Base-by-base conservation (phyloP, 1,140 invertebrate species). In the Drosophila navojoa region DNA sequence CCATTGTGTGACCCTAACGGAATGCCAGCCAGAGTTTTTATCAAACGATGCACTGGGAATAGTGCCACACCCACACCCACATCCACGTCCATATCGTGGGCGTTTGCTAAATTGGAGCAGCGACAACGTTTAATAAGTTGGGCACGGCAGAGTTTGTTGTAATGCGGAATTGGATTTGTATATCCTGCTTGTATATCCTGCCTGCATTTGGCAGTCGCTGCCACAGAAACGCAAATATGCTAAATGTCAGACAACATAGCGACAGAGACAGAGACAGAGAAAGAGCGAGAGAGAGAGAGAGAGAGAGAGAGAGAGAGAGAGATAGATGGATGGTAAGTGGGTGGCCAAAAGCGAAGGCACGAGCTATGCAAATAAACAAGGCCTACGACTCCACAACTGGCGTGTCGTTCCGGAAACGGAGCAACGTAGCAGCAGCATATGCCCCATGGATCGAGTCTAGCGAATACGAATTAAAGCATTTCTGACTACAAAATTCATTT, bases 71-170 rank as follows among this genome's bases (percentile, higher is more conserved):
- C 3, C 44, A 47, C 16, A 47, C 0, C 27, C 27, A 45, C 15
- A 15, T 0, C n/a, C 42, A 45, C 42, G 7, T 45, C 15, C 42
- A 45, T 45, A 16, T 16, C 25, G 50, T n/a, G 13, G 27, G 50
- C 50, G 52, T 76, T 89, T 63, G 76, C 40, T 80, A 84, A 87
- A 82, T 84, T 75, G 84, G 84, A 67, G 79, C 84, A 87, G 84
- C 82, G 84, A 84, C 84, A 87, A 87, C 76, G 79, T 87, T 87
- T 89, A 87, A 87, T 87, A 84, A 87, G 84, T 87, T 87, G 81
- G 76, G 84, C 84, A 76, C 79, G 76, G 82, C 76, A 77, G 84
- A 76, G 42, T 45, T 45, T 3, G 42, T 71, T 84, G 82, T 87
- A 87, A 89, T 87, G 80, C 76, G 84, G 82, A 87, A 87, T 87